A percentile compares a stretch with the other conserved stretches of the same genome.
Conservation (phyloP, 1,140 invertebrate species). For the Papilio aristodemus region DNA sequence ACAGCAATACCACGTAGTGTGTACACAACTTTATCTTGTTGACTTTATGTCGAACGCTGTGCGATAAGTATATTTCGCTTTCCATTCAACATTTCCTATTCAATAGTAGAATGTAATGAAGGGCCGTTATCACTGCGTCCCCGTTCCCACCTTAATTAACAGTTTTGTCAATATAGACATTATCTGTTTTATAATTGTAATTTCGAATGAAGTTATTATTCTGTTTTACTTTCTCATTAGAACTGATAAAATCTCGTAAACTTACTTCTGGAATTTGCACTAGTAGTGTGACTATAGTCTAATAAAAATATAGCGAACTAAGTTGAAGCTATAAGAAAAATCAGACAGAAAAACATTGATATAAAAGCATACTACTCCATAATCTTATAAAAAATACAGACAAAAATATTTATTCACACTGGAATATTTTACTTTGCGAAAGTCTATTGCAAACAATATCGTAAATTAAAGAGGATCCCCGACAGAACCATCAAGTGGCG, state of each 20-base stretch:
- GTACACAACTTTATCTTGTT: conserved; percentile 14
- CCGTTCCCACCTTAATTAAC: conserved; percentile 6
- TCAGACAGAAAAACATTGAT: not conserved
- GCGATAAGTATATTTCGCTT: conserved; percentile 17
- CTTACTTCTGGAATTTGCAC: too few species aligned
- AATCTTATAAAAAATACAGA: conserved; percentile 3
- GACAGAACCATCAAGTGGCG: not conserved
- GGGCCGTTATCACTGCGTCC: not conserved
- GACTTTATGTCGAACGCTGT: not conserved
- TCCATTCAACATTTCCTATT: conserved; percentile 18
- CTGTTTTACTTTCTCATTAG: too few species aligned
- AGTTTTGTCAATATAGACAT: conserved; percentile 9
- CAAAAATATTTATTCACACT: not conserved
- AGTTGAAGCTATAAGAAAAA: not conserved
- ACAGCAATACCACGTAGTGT: conserved; percentile 10
- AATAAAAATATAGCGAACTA: too few species aligned
- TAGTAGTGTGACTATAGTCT: too few species aligned
- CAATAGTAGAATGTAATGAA: not conserved
- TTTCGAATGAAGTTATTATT: too few species aligned
- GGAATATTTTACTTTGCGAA: not conserved
- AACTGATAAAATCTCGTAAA: too few species aligned
- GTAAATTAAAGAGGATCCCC: not conserved
- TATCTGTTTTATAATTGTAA: not conserved
- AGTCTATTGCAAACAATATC: not conserved
- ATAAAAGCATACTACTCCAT: conserved; percentile 7